Evolutionary conservation across 2,797 vertebrate species (phyloP).

Genomic region (Cossypha niveicapilla): DNA sequence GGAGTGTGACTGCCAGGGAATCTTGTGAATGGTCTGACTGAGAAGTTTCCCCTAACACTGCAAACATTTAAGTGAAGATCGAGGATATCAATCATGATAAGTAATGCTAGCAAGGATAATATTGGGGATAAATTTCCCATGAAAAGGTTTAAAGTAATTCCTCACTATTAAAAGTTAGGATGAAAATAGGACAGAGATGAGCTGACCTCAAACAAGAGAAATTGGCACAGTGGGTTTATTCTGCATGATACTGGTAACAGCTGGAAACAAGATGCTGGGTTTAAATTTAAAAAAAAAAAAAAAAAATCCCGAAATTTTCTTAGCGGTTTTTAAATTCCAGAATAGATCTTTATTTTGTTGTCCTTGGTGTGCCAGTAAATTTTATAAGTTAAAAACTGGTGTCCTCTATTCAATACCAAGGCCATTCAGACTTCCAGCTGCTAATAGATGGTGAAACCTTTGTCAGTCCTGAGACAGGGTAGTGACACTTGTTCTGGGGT

Average conservation of each 20-base stretch:
- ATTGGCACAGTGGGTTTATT: neutral
- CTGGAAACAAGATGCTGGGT: neutral
- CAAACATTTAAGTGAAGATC: neutral
- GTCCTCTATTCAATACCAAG: neutral
- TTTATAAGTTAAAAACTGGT: neutral
- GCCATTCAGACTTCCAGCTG: neutral
- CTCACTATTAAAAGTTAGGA: neutral
- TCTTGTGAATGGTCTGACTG: rapidly evolving
- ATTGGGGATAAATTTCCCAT: neutral
- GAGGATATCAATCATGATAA: neutral
- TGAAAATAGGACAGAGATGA: neutral
- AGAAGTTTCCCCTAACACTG: neutral
- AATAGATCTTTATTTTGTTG: neutral
- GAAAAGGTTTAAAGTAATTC: neutral
- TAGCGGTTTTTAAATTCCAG: neutral
- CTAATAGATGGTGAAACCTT: neutral
- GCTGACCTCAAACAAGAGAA: rapidly evolving
- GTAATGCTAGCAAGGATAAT: neutral
- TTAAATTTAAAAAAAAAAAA: neutral
- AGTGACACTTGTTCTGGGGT: neutral
- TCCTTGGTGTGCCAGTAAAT: neutral
- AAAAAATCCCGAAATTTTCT: neutral
- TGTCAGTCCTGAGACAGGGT: neutral
- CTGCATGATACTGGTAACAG: neutral
- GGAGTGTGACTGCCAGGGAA: neutral